These are phyloP conservation scores for Ceyx margarethae DNA, from an alignment of 2,113 vertebrate genomes.

Conservation along the genomic window DNA sequence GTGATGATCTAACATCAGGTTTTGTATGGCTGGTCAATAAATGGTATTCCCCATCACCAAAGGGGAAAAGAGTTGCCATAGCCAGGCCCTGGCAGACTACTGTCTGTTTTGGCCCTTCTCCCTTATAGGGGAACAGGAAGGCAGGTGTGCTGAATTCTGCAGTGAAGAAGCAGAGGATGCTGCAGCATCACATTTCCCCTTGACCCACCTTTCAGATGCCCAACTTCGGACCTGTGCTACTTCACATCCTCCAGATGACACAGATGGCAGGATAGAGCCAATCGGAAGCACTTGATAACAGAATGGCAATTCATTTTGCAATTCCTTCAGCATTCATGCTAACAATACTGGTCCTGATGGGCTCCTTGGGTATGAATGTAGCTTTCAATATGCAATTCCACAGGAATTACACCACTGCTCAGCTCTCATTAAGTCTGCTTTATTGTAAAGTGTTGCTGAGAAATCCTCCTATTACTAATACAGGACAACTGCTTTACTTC, in stretches of 20 bases:
- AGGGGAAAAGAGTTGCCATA: background rate
- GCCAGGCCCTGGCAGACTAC: background rate
- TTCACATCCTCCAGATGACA: conserved; percentile 61
- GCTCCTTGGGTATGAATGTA: conserved; percentile 76
- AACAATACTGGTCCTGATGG: conserved; percentile 81
- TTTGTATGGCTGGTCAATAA: background rate
- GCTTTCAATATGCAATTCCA: conserved; percentile 81
- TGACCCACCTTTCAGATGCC: conserved; percentile 35
- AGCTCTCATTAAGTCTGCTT: conserved; percentile 80
- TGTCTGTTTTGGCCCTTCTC: background rate
- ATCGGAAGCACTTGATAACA: conserved; percentile 79
- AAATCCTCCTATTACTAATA: conserved; percentile 72
- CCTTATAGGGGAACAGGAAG: accelerated
- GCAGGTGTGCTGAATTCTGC: background rate
- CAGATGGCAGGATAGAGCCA: conserved; percentile 79
- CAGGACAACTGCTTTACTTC: conserved; percentile 77
- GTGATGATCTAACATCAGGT: background rate
- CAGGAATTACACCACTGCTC: conserved; percentile 70
- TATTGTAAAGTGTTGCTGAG: conserved; percentile 79
- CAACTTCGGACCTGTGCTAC: conserved; percentile 66
- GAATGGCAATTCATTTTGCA: conserved; percentile 76
- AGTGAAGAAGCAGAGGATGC: conserved; percentile 17
- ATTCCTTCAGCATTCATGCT: conserved; percentile 79
- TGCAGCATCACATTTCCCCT: conserved; percentile 9
- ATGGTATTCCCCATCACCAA: background rate